Conservation (phyloP, 2,113 vertebrate genomes). For the Piliocolobus tephrosceles region DNA sequence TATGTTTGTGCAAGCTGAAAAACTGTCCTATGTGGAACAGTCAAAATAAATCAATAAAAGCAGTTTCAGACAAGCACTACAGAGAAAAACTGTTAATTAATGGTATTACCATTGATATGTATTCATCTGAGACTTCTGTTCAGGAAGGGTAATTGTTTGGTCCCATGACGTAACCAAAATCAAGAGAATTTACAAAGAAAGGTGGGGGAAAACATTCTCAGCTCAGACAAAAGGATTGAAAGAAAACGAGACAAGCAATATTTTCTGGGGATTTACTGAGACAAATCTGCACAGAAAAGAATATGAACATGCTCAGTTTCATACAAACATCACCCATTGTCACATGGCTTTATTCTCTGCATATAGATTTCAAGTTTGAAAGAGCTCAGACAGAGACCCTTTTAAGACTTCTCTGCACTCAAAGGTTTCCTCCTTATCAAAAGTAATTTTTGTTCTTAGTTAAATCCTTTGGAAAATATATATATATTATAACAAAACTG, state of each 20-base stretch:
- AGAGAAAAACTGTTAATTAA: slow-evolving; percentile 75
- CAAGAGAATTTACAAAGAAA: slow-evolving; percentile 68
- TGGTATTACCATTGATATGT: slow-evolving; percentile 71
- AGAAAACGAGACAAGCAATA: slow-evolving; percentile 58
- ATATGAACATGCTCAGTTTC: not conserved
- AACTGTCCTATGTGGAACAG: slow-evolving; percentile 59
- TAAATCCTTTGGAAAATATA: slow-evolving; percentile 9
- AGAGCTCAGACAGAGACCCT: not conserved
- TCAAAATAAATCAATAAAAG: slow-evolving; percentile 76
- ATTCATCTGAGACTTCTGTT: slow-evolving; percentile 76
- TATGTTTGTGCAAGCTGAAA: slow-evolving; percentile 67
- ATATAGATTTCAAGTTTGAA: slow-evolving; percentile 48
- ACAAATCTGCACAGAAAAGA: slow-evolving; percentile 58
- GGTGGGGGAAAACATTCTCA: not conserved
- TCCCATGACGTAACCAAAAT: slow-evolving; percentile 72
- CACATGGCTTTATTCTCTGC: not conserved
- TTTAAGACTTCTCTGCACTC: not conserved
- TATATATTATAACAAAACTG: not conserved
- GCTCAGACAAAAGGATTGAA: slow-evolving; percentile 69
- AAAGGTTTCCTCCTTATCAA: slow-evolving; percentile 22
- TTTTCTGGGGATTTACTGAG: slow-evolving; percentile 67
- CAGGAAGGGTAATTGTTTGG: slow-evolving; percentile 58
- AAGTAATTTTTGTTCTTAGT: slow-evolving; percentile 25
- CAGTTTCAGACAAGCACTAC: slow-evolving; percentile 58
- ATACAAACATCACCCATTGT: not conserved